phyloP scores from a whole-genome alignment of 2,797 vertebrate species.

The Melanogrammus aeglefinus region DNA sequence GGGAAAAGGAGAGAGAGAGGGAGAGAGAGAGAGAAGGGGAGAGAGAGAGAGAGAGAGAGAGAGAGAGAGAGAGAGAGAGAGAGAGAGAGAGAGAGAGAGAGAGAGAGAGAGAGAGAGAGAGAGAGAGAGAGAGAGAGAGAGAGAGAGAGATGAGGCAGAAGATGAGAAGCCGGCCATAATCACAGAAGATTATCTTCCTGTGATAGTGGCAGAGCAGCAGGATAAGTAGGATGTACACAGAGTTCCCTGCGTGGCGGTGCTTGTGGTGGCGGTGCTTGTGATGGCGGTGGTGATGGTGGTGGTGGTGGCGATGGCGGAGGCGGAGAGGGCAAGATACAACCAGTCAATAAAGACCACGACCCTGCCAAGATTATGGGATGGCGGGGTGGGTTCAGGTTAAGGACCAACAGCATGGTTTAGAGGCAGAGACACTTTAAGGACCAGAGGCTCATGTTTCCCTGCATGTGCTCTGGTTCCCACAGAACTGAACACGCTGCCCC shows the following conservation, averaged over 20 bases:
- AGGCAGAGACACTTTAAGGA: slow-evolving; percentile 31
- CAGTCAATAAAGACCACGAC: slow-evolving; percentile 71
- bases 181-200: slow-evolving; percentile 75
- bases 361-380: slow-evolving; percentile 43
- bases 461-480: slow-evolving; percentile 65
- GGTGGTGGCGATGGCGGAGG: neutral
- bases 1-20: too few relatives aligned
- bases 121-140: slow-evolving; percentile 20
- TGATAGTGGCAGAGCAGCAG: slow-evolving; percentile 67
- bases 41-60: slow-evolving; percentile 11
- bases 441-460: slow-evolving; percentile 49
- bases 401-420: slow-evolving; percentile 46
- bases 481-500: slow-evolving; percentile 29
- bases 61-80: slow-evolving; percentile 26
- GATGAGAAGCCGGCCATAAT: slow-evolving; percentile 74
- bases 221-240: slow-evolving; percentile 68
- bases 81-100: slow-evolving; percentile 19
- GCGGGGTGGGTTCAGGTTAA: slow-evolving; percentile 42
- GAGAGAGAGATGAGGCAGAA: slow-evolving; percentile 42
- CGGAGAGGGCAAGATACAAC: slow-evolving; percentile 47
- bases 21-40: slow-evolving; percentile 7
- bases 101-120: slow-evolving; percentile 29
- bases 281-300: neutral
- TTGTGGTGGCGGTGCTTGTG: neutral
- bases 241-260: slow-evolving; percentile 35